Conservation (phyloP, 2,113 vertebrate species). For the Upupa epops region DNA sequence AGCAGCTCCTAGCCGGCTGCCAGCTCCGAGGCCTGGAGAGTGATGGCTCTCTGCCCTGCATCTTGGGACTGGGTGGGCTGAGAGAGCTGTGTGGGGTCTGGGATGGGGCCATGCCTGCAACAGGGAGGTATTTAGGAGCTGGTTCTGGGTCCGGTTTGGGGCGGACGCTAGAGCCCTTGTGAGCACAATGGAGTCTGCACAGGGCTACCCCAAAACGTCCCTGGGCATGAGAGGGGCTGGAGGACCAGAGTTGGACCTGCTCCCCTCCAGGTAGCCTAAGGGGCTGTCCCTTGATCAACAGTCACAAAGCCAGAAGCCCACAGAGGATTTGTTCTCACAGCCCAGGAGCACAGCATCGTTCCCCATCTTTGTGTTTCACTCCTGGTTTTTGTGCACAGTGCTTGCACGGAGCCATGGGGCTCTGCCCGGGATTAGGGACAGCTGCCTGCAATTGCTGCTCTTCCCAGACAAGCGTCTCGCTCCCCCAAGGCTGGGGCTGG, state of each 20-base stretch:
- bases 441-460: constrained; percentile 62
- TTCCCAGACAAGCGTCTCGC: constrained; percentile 64
- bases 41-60: rapidly evolving
- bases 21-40: not conserved
- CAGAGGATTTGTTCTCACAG: rapidly evolving
- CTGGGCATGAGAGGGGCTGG: not conserved
- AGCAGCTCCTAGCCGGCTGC: rapidly evolving
- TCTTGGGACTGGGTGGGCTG: not conserved
- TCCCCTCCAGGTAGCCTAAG: not conserved
- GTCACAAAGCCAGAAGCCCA: not conserved
- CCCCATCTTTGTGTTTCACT: not conserved
- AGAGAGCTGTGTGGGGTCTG: not conserved
- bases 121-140: not conserved
- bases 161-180: not conserved
- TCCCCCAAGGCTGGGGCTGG: constrained; percentile 67
- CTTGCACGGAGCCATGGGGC: not conserved
- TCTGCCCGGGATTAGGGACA: constrained; percentile 35
- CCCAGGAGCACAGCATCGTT: rapidly evolving
- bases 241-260: not conserved
- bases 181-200: not conserved
- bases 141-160: rapidly evolving
- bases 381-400: not conserved
- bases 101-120: not conserved
- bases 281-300: rapidly evolving
- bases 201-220: rapidly evolving